Evolutionary conservation across 2,888 invertebrate species (phyloP).

Genomic region (Dasysyrphus albostriatus): DNA sequence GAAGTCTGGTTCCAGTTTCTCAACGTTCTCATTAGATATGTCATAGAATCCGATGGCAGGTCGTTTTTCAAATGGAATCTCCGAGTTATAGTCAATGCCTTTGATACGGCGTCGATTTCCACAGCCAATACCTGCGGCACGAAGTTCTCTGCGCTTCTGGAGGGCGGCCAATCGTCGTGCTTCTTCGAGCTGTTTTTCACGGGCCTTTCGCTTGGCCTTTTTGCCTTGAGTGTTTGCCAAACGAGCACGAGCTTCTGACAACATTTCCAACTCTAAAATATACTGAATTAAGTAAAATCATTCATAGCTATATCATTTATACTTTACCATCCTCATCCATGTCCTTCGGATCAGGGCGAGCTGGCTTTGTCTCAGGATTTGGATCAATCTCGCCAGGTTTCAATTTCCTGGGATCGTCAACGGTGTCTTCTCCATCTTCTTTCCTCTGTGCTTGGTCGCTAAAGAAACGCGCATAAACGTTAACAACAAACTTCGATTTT

Average conservation of each 20-base stretch:
- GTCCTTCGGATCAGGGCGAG: conserved; percentile 99
- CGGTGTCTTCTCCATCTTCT: conserved; percentile 96
- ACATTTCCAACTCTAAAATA: conserved; percentile 96
- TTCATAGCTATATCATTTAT: background rate
- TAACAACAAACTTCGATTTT: background rate
- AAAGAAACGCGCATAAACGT: background rate
- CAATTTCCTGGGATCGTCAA: conserved; percentile 97
- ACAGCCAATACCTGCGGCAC: conserved; percentile 96
- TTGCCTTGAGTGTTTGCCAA: conserved; percentile 99
- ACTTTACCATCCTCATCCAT: conserved; percentile 99
- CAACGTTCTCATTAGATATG: conserved; percentile 94
- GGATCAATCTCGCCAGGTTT: conserved; percentile 99
- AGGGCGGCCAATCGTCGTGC: conserved; percentile 97
- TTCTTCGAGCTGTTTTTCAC: conserved; percentile 99
- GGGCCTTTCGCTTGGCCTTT: conserved; percentile 95
- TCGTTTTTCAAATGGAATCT: conserved; percentile 98
- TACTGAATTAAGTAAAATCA: conserved; percentile 26
- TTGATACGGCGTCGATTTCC: conserved; percentile 86
- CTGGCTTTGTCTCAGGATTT: conserved; percentile 99
- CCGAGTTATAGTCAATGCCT: conserved; percentile 98
- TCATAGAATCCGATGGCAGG: conserved; percentile 98
- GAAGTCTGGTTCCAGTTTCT: conserved; percentile 95
- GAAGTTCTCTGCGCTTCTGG: conserved; percentile 98
- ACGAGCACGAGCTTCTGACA: conserved; percentile 98
- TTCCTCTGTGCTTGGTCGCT: conserved; percentile 99